A percentile compares a stretch with the other conserved stretches of the same genome.
Conservation (phyloP, 1,140 invertebrate species). For the Oryctes rhinoceros region DNA sequence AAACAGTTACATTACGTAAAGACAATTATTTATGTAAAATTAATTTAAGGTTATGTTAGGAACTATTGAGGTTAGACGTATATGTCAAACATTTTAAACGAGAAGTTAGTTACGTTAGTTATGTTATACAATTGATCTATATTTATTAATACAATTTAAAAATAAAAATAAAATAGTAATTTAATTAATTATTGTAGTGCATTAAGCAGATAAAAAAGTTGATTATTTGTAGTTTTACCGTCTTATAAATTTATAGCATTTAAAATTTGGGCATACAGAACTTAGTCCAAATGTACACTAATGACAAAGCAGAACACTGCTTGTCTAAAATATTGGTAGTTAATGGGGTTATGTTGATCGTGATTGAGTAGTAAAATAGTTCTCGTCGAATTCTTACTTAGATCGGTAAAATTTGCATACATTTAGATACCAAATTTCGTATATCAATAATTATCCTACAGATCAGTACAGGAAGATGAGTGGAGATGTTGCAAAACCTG, state of each 20-base stretch:
- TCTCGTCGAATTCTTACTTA: too few species aligned
- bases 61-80: not conserved
- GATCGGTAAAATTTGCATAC: not conserved
- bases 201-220: not conserved
- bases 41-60: not conserved
- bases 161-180: not conserved
- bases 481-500: constrained; percentile 21
- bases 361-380: not conserved
- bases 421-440: not conserved
- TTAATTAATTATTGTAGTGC: too few species aligned
- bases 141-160: not conserved
- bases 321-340: not conserved
- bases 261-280: not conserved
- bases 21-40: not conserved
- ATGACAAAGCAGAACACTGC: constrained; percentile 25
- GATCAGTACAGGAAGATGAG: constrained; percentile 6
- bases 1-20: not conserved
- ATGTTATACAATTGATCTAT: not conserved
- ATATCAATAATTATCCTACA: not conserved
- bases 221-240: too few species aligned
- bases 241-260: not conserved
- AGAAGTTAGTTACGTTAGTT: not conserved
- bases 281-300: not conserved
- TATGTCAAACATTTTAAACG: not conserved
- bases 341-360: constrained; percentile 1